Base-by-base conservation (phyloP, 64 coral and sea anemone species). In the Dendronephthya gigantea region DNA sequence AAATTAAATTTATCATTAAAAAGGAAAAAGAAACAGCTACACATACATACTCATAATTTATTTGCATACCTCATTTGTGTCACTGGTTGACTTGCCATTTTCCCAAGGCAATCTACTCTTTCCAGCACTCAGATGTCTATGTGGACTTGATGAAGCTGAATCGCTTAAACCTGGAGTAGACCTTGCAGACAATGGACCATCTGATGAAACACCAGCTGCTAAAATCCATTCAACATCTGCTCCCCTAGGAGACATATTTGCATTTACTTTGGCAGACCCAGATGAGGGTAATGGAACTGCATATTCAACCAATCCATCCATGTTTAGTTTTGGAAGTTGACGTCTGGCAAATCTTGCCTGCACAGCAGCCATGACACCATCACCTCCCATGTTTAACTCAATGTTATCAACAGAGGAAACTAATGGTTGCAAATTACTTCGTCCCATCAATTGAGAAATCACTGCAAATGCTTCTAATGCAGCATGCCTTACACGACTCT, bases 141-240 rank as follows among this genome's bases (percentile, higher is more conserved):
- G 68, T 50, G 94, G 94, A 41, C 94, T 97, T 10, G 94, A 84
- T n/a, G 91, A 89, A 75, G 76, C 88, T 7, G 95, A 98, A 85
- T 98, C 95, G 83, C 89, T 98, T 47, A 93, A 84, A 52, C 95
- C 92, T 59, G 95, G 95, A 6, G 95, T 98, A 66, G 95, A 93
- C 22, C 95, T 49, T 72, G 92, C 90, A 47, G 92, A 92, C 3
- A 39, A 83, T 31, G 91, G 74, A 33, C 79, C 55, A 93, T 93
- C 91, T 13, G 95, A 87, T 23, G 95, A 91, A 41, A 88, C 87
- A 34, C 68, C 89, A 28, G 92, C 92, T 58, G 95, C 95, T 69
- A 93, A 83, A 22, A 98, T 85, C 95, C 95, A 98, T 76, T 98
- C 95, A 85, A 98, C 91, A 90, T 98, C 95, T 41, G 95, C 95